These are phyloP conservation scores for Stigmatopora argus DNA, from an alignment of 2,113 vertebrate genomes.

Conservation along the genomic window DNA sequence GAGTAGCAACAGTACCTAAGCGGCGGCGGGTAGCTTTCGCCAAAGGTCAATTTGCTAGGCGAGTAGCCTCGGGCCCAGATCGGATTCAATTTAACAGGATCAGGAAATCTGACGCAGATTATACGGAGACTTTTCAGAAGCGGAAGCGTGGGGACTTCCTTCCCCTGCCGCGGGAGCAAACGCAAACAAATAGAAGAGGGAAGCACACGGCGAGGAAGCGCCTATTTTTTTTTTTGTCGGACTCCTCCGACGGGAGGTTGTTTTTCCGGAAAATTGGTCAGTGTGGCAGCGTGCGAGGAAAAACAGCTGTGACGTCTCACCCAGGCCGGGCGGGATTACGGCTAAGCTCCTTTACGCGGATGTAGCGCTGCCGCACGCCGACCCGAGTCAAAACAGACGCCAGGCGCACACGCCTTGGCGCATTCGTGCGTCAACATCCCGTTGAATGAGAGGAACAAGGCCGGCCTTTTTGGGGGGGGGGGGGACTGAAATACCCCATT, in stretches of 20 bases:
- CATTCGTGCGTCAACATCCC: not conserved
- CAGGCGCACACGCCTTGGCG: not conserved
- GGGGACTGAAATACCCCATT: too few relatives aligned
- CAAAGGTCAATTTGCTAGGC: slow-evolving; percentile 13
- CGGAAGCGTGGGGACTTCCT: slow-evolving; percentile 45
- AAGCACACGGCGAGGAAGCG: slow-evolving; percentile 29
- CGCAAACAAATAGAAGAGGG: slow-evolving; percentile 51
- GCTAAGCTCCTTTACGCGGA: slow-evolving; percentile 58
- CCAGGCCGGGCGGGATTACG: slow-evolving; percentile 50
- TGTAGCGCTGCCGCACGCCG: slow-evolving; percentile 41
- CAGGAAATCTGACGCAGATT: slow-evolving; percentile 58
- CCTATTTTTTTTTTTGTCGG: slow-evolving; percentile 29
- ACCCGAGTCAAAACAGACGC: slow-evolving; percentile 49
- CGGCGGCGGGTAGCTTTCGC: too few relatives aligned
- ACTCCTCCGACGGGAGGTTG: slow-evolving; percentile 40
- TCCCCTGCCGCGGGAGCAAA: slow-evolving; percentile 38
- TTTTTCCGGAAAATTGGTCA: slow-evolving; percentile 47
- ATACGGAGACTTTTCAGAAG: slow-evolving; percentile 56
- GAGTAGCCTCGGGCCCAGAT: slow-evolving; percentile 40
- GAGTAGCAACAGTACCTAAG: too few relatives aligned
- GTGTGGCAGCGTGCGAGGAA: slow-evolving; percentile 39
- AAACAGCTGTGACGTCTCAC: slow-evolving; percentile 59
- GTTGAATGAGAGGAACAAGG: not conserved
- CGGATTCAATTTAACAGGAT: slow-evolving; percentile 55
- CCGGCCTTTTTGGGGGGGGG: too few relatives aligned